phyloP scores from a whole-genome alignment of 2,888 invertebrate species.

The Diloba caeruleocephala region DNA sequence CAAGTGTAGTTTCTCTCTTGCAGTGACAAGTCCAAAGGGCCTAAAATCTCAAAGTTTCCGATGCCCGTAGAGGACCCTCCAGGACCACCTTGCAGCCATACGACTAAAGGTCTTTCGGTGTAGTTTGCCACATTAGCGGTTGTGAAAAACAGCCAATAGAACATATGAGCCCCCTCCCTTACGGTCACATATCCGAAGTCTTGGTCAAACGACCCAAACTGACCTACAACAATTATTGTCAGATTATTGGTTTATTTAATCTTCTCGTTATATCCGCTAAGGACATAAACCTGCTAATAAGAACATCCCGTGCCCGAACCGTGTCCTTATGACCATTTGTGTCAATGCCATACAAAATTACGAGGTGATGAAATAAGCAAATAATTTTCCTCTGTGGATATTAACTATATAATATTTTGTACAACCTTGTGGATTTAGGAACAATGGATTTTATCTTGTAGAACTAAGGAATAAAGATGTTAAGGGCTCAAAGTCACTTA shows the following conservation, averaged over 20 bases:
- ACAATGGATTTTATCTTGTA: too few species aligned
- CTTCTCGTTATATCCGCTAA: slow-evolving; percentile 13
- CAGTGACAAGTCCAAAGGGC: slow-evolving; percentile 91
- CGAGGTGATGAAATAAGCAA: neutral
- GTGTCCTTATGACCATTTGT: slow-evolving; percentile 6
- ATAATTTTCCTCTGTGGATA: neutral
- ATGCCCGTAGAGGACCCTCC: slow-evolving; percentile 94
- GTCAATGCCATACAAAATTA: slow-evolving; percentile 19
- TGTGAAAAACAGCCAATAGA: slow-evolving; percentile 96
- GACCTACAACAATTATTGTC: slow-evolving; percentile 59
- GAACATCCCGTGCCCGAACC: neutral
- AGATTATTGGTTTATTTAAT: slow-evolving; percentile 11
- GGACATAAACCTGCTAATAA: slow-evolving; percentile 3
- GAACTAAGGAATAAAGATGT: too few species aligned
- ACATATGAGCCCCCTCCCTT: slow-evolving; percentile 93
- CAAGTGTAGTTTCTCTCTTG: slow-evolving; percentile 93
- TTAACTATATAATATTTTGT: neutral
- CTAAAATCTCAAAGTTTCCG: slow-evolving; percentile 96
- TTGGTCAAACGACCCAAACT: slow-evolving; percentile 91
- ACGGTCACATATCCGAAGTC: slow-evolving; percentile 93
- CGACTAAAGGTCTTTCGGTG: slow-evolving; percentile 92
- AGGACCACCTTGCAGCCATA: slow-evolving; percentile 97
- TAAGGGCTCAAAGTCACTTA: too few species aligned
- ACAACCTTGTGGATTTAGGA: neutral
- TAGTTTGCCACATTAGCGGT: slow-evolving; percentile 89